Evolutionary conservation across 2,797 vertebrate species (phyloP), one percentile per base, ranked within the genome.

Genomic region (Lutjanus campechanus): DNA sequence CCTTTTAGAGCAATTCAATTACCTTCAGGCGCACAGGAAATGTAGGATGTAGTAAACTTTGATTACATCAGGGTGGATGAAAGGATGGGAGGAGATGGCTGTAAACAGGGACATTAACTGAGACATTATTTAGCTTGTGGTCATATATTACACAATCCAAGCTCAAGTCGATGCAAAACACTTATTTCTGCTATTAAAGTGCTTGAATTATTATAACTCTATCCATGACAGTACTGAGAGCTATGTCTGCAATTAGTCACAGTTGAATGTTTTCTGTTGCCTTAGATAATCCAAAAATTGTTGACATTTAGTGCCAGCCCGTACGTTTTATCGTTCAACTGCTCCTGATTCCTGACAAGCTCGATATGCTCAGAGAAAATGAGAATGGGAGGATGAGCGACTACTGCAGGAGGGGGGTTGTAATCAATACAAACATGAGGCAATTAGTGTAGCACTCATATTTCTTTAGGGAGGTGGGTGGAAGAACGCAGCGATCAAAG

Each of bases 1-100:
- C 95, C 83, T 95, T 25, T 95, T 95, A 96, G 95, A 97, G 96
- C 93, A 94, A 94, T 95, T 95, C 95, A 96, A 96, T 97, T 97
- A 97, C 92, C 93, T 91, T 86, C 94, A 95, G 95, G 95, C 74
- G 68, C 73, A 69, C 77, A 74, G 84, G 73, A 89, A 72, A 75
- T 73, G 76, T 76, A 77, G 77, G 85, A 81, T 25, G 86, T 77
- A 78, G 66, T 85, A 76, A 91, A 88, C 51, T 88, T 84, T 85
- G 76, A 91, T 89, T 81, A 82, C 72, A 87, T 84, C 71, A 78
- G 67, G 56, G 84, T 29, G 86, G 86, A 83, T 85, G 81, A 85
- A 81, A 81, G 74, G 84, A 85, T 75, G 82, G 60, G 82, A 76
- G 59, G 84, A 85, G 76, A 78, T 40, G 71, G 43, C 15, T 79